phyloP scores from a whole-genome alignment of 2,113 vertebrate species.

The Ctenodactylus gundi region DNA sequence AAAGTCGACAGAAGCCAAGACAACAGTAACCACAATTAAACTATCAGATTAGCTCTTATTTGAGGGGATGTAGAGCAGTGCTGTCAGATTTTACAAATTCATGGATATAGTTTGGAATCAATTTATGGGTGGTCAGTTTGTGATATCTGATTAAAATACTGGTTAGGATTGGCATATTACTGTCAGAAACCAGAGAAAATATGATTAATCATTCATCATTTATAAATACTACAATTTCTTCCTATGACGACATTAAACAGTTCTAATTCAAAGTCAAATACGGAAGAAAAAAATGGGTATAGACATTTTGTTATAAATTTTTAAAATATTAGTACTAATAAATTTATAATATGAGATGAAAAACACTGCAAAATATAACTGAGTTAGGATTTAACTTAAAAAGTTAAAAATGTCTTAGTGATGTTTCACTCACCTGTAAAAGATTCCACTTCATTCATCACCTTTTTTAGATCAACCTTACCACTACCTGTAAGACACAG shows the following conservation, averaged over 20 bases:
- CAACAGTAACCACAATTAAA: background rate
- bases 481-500: slow-evolving; percentile 48
- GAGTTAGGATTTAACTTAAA: background rate
- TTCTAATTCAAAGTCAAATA: background rate
- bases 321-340: slow-evolving; percentile 7
- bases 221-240: background rate
- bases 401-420: background rate
- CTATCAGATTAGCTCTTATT: background rate
- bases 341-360: background rate
- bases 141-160: background rate
- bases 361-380: background rate
- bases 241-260: background rate
- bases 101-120: background rate
- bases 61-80: background rate
- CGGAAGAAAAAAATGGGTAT: background rate
- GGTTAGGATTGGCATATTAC: background rate
- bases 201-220: background rate
- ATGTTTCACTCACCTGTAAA: slow-evolving; percentile 44
- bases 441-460: slow-evolving; percentile 6
- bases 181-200: background rate
- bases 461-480: slow-evolving; percentile 27
- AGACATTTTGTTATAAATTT: slow-evolving; percentile 36
- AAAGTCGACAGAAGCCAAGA: background rate
- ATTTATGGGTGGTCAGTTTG: background rate
- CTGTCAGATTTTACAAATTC: background rate